Conservation (phyloP, 2,113 vertebrate species). For the Apteryx owenii region DNA sequence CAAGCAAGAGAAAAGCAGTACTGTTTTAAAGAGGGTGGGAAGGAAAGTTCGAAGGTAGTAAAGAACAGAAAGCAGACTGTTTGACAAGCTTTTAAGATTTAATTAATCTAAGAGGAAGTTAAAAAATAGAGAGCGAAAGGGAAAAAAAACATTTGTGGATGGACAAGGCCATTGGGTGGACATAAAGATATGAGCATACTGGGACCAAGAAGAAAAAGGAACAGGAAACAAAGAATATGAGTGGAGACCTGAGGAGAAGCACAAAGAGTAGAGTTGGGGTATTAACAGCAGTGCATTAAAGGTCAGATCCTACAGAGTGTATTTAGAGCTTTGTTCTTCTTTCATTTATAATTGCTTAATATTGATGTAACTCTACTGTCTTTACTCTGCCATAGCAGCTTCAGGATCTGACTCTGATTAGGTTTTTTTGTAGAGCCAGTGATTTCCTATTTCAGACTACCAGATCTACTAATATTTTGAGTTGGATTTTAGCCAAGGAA, state of each 20-base stretch:
- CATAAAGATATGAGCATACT: neutral
- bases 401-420: neutral
- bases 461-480: neutral
- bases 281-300: constrained; percentile 8
- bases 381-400: neutral
- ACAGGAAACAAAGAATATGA: neutral
- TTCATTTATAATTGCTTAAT: constrained; percentile 14
- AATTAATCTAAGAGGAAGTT: neutral
- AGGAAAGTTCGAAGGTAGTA: neutral
- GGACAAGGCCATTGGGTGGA: neutral
- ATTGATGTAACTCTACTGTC: neutral
- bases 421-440: neutral
- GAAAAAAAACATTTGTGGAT: neutral
- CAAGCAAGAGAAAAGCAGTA: neutral
- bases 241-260: neutral
- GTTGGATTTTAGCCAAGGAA: neutral
- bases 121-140: neutral
- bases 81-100: neutral
- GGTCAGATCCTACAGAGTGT: neutral
- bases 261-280: neutral
- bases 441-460: neutral
- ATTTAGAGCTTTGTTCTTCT: neutral
- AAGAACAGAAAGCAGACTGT: neutral
- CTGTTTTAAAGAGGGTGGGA: neutral
- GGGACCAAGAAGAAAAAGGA: neutral